Percentiles rank a stretch among this genome's conserved stretches.
Evolutionary conservation across 2,888 invertebrate genomes (phyloP).

Genomic region (Meghimatium bilineatum): DNA sequence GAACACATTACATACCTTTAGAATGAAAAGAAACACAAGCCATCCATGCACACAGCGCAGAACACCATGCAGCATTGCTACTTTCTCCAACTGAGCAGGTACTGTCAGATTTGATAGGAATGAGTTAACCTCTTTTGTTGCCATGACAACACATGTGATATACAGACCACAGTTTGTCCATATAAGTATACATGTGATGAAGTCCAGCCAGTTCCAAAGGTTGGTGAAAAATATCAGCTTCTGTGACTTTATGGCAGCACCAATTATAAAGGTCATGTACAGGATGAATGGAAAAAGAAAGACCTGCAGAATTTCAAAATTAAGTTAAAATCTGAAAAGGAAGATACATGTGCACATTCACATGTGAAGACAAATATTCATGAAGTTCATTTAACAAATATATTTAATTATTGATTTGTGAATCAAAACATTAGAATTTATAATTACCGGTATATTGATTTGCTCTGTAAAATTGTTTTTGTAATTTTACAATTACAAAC

Average conservation of each 20-base stretch:
- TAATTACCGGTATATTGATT: too few species aligned
- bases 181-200: constrained; percentile 68
- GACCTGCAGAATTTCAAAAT: constrained; percentile 31
- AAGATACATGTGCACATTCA: background rate
- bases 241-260: constrained; percentile 53
- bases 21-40: constrained; percentile 78
- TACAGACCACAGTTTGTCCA: constrained; percentile 71
- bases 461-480: too few species aligned
- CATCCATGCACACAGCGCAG: constrained; percentile 77
- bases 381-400: too few species aligned
- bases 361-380: too few species aligned
- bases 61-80: constrained; percentile 72
- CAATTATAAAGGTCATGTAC: constrained; percentile 26
- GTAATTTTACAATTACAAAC: too few species aligned
- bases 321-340: background rate
- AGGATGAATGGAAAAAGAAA: constrained; percentile 59
- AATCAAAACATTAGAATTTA: too few species aligned
- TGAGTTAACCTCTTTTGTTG: constrained; percentile 71
- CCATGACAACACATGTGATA: constrained; percentile 72
- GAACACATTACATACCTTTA: constrained; percentile 74
- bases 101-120: constrained; percentile 66
- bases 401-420: too few species aligned
- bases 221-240: constrained; percentile 67
- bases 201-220: constrained; percentile 75
- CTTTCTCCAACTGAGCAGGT: constrained; percentile 68